Evolutionary conservation across 2,888 invertebrate genomes (phyloP).

Genomic region (Podabrus alpinus): DNA sequence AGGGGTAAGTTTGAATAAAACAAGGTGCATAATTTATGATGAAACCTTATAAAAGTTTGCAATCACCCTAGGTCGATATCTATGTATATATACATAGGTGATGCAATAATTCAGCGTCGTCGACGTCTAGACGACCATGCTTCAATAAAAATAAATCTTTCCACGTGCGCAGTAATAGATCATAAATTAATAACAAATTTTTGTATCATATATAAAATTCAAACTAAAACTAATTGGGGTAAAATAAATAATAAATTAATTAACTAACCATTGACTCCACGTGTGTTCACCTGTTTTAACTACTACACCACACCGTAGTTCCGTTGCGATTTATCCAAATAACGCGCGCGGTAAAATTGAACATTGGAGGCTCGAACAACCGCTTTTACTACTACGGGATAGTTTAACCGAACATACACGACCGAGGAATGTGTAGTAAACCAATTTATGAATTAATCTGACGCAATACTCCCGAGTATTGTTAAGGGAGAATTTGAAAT

Average conservation of each 20-base stretch:
- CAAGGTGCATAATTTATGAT: neutral
- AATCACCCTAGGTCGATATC: conserved; percentile 2
- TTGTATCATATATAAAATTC: neutral
- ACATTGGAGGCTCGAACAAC: neutral
- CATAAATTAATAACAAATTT: neutral
- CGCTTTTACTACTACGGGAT: conserved; percentile 9
- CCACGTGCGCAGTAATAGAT: conserved; percentile 4
- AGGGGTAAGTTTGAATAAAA: neutral
- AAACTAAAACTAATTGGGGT: neutral
- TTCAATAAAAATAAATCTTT: neutral
- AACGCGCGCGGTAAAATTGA: conserved; percentile 20
- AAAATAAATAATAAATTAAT: neutral
- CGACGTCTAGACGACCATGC: conserved; percentile 13
- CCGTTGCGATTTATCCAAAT: conserved; percentile 6
- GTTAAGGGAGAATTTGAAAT: neutral
- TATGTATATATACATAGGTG: conserved; percentile 2
- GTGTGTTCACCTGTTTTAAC: neutral
- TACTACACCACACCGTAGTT: neutral
- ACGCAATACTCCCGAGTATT: conserved; percentile 5
- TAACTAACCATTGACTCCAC: neutral
- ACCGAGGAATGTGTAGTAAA: conserved; percentile 1
- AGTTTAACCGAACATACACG: conserved; percentile 11
- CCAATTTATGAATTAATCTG: conserved; percentile 17
- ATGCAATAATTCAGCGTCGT: conserved; percentile 11
- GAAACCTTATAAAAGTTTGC: conserved; percentile 5